Evolutionary conservation across 2,113 vertebrate species (phyloP).

Genomic region (Verasper variegatus): DNA sequence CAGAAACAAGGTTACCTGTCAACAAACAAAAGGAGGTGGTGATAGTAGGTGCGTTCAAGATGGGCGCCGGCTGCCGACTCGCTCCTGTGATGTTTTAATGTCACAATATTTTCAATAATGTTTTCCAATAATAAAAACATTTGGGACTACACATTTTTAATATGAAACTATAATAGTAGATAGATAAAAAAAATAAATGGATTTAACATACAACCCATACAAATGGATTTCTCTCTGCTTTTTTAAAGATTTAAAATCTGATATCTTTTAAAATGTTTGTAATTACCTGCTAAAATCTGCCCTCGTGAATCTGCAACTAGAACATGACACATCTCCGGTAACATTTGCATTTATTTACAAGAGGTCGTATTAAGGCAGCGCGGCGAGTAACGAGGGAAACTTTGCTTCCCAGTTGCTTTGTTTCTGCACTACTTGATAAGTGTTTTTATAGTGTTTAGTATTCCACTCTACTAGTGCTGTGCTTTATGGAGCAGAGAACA

Average conservation of each 20-base stretch:
- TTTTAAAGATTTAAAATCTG: too few relatives aligned
- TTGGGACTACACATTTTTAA: too few relatives aligned
- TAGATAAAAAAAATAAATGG: too few relatives aligned
- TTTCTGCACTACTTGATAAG: conserved; percentile 60
- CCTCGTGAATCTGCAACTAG: not conserved
- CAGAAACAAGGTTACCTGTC: too few relatives aligned
- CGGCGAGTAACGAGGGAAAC: conserved; percentile 47
- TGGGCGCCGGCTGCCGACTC: too few relatives aligned
- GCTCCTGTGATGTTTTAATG: too few relatives aligned
- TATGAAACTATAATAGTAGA: not conserved
- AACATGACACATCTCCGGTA: conserved; percentile 16
- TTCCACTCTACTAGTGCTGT: conserved; percentile 60
- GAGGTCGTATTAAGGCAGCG: conserved; percentile 42
- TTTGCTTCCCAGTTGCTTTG: conserved; percentile 51
- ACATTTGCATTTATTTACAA: conserved; percentile 13
- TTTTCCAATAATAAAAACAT: too few relatives aligned
- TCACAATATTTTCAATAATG: too few relatives aligned
- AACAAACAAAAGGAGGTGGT: too few relatives aligned
- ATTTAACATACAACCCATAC: too few relatives aligned
- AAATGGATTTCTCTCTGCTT: not conserved
- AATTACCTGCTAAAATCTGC: not conserved
- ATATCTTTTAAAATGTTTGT: not conserved
- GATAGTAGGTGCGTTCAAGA: too few relatives aligned
- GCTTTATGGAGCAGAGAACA: conserved; percentile 74
- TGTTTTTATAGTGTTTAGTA: conserved; percentile 72